phyloP scores from a whole-genome alignment of 2,888 invertebrate species.

The Hololepta plana region DNA sequence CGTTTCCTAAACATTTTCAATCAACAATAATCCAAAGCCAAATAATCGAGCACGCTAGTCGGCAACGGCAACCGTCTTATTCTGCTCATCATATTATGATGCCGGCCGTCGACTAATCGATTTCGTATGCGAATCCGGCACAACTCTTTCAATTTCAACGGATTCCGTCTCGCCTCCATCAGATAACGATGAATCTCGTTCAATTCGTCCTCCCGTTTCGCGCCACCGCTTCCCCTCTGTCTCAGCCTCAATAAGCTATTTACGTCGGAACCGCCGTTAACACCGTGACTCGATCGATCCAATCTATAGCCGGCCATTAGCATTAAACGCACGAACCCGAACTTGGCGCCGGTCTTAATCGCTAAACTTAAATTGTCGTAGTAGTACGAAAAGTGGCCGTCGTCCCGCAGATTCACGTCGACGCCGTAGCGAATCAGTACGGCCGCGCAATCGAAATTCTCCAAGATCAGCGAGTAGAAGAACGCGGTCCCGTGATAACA shows the following conservation, averaged over 20 bases:
- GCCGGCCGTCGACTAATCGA: slow-evolving; percentile 22
- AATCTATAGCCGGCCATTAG: slow-evolving; percentile 29
- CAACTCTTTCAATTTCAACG: slow-evolving; percentile 33
- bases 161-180: slow-evolving; percentile 22
- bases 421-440: slow-evolving; percentile 41
- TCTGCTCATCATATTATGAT: slow-evolving; percentile 20
- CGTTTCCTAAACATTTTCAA: too few relatives aligned
- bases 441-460: slow-evolving; percentile 31
- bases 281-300: too few relatives aligned
- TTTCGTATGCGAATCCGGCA: slow-evolving; percentile 38
- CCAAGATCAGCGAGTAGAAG: slow-evolving; percentile 26
- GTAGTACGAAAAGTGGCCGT: slow-evolving; percentile 28
- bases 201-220: not conserved
- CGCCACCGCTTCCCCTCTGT: too few relatives aligned
- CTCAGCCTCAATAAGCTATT: slow-evolving; percentile 39
- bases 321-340: slow-evolving; percentile 23
- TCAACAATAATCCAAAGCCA: slow-evolving; percentile 42
- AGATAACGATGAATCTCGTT: slow-evolving; percentile 21
- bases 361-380: slow-evolving; percentile 38
- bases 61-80: slow-evolving; percentile 36
- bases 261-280: slow-evolving; percentile 44
- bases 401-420: slow-evolving; percentile 40
- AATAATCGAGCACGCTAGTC: slow-evolving; percentile 33
- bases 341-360: slow-evolving; percentile 25
- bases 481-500: slow-evolving; percentile 26